Base-by-base conservation (phyloP, 2,797 vertebrate genomes). In the Nothura maculosa region DNA sequence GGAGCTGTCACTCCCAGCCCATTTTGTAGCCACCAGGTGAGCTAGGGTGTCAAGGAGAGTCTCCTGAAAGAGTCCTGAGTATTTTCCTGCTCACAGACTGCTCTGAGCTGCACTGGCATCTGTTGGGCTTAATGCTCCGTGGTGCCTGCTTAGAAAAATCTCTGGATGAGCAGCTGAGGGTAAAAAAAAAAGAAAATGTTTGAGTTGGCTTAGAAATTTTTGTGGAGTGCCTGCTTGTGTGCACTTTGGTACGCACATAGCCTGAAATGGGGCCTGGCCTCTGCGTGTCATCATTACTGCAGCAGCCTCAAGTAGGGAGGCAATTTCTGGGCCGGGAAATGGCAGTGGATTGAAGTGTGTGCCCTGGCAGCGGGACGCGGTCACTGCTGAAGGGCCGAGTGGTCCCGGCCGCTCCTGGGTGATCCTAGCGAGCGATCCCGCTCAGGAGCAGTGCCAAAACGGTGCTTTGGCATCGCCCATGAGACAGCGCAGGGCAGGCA, bases 271-370 rank as follows among this genome's bases (percentile, higher is more conserved):
- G 40, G 10, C 36, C 42, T 92, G 77, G 34, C n/a, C 32, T 78
- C 69, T 89, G 57, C 24, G 17, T 63, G 0, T 14, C 52, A 28
- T n/a, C 62, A 21, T 64, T 82, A 11, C 0, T 81, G 78, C 34
- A 38, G 15, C 52, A 28, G 45, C 54, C 72, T 61, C 34, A 73
- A 21, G 20, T 3, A 1, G 36, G 7, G 17, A 38, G 20, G 24
- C 48, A 70, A 40, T 72, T 82, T 54, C 62, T 38, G 3, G 68
- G 14, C 0, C 0, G 1, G 7, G 1, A 6, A 75, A 38, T 21
- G 64, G 69, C n/a, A n/a, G n/a, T n/a, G n/a, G n/a, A n/a, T n/a
- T n/a, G n/a, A n/a, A 54, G 34, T 15, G 27, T 17, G 20, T 61
- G 90, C 87, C n/a, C 69, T 95, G 87, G 81, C 45, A 18, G 7